phyloP scores from a whole-genome alignment of 2,888 invertebrate species.

The Drosophila borborema region DNA sequence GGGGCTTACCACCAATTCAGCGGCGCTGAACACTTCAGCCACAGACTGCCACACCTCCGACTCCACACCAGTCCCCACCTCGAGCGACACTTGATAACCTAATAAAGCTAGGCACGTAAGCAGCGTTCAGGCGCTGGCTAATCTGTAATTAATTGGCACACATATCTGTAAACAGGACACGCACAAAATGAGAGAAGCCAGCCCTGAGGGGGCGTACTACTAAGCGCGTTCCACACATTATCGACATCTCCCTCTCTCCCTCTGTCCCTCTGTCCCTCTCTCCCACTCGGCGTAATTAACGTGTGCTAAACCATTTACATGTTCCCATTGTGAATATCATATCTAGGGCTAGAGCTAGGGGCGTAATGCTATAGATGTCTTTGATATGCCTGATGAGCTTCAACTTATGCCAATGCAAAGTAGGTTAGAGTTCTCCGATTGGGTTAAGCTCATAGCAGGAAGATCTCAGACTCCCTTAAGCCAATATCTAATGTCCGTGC shows the following conservation, averaged over 20 bases:
- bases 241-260: conserved; percentile 6
- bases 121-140: conserved; percentile 60
- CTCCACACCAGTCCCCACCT: neutral
- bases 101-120: conserved; percentile 53
- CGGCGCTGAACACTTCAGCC: conserved; percentile 21
- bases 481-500: neutral
- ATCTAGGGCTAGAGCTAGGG: neutral
- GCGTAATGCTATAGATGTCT: no score
- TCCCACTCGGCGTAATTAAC: neutral
- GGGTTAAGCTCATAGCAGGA: no score
- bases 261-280: neutral
- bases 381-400: no score
- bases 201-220: conserved; percentile 36
- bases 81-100: conserved; percentile 55
- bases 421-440: no score
- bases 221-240: conserved; percentile 27
- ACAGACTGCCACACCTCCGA: neutral
- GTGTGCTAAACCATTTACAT: neutral
- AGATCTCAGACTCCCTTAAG: no score
- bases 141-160: conserved; percentile 78
- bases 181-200: conserved; percentile 40
- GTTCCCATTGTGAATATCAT: neutral
- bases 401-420: no score
- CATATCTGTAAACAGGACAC: conserved; percentile 66
- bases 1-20: conserved; percentile 52